Evolutionary conservation across 2,888 invertebrate genomes (phyloP), one percentile per base, ranked within the genome.

Genomic region (Dorcus hopei): DNA sequence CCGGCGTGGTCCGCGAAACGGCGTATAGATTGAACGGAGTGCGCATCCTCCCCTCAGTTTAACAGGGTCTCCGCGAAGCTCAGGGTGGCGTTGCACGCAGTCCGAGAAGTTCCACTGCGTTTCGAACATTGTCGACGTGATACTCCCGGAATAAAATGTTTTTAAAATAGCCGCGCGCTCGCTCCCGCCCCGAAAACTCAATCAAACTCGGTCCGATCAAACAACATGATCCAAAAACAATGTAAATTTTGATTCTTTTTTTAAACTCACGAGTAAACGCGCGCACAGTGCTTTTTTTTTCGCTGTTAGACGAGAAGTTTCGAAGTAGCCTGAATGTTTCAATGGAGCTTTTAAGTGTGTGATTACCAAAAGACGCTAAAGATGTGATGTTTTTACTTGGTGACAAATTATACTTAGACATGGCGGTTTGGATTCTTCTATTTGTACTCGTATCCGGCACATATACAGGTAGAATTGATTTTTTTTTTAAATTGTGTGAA

Each of bases 81-180:
- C 62, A 67, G 66, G 68, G 67, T 65, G 68, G 68, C 68, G 68
- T 65, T 68, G 64, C 58, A 60, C 61, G 65, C 67, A 68, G 67
- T 67, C 53, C 54, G 60, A 62, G 68, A 59, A 63, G 61, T 59
- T 59, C 65, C 61, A 59, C 61, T 61, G 58, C 63, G 64, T 68
- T 66, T 47, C 56, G 52, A 63, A 63, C 62, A 61, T 61, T 60
- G 64, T 60, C 61, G 58, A 57, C 45, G 57, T 61, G 61, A 52
- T 57, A 38, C 51, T 58, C 58, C 61, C 59, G 59, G 57, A 58
- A 52, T 52, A 60, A 64, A 57, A 64, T 61, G 64, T 62, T 65
- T 65, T 65, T 64, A 59, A 61, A 61, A 59, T 65, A 57, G 64
- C 52, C 59, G 65, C 57, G 58, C 45, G 33, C 38, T 38, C 38